Evolutionary conservation across 2,113 vertebrate species (phyloP).

Genomic region (Capra hircus): DNA sequence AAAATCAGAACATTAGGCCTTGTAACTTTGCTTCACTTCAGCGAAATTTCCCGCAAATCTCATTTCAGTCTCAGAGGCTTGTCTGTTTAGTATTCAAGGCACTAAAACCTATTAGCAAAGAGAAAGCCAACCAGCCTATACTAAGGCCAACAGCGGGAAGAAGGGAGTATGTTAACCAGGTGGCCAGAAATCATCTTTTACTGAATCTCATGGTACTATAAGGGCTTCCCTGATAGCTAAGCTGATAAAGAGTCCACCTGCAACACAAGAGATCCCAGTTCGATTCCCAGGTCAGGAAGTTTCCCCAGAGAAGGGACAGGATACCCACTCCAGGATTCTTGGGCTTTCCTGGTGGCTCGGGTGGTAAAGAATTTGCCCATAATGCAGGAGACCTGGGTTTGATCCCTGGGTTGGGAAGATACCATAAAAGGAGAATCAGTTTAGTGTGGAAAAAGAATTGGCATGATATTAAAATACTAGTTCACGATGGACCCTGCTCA

Average conservation of each 20-base stretch:
- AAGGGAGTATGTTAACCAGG: not conserved
- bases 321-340: not conserved
- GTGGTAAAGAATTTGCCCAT: not conserved
- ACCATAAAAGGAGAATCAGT: not conserved
- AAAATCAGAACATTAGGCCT: not conserved
- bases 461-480: not conserved
- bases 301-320: not conserved
- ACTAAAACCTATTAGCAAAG: not conserved
- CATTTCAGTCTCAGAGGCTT: not conserved
- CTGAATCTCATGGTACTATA: not conserved
- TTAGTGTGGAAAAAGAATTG: not conserved
- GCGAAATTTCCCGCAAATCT: not conserved
- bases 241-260: not conserved
- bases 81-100: not conserved
- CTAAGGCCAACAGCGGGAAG: not conserved
- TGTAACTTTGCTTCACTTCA: not conserved
- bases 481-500: not conserved
- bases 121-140: not conserved
- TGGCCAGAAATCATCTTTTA: not conserved
- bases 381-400: not conserved
- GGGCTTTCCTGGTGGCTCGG: not conserved
- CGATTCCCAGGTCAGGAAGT: not conserved
- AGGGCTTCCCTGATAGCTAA: not conserved
- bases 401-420: not conserved
- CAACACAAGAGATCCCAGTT: not conserved